phyloP scores from a whole-genome alignment of 2,113 vertebrate genomes.

The Coturnix japonica region DNA sequence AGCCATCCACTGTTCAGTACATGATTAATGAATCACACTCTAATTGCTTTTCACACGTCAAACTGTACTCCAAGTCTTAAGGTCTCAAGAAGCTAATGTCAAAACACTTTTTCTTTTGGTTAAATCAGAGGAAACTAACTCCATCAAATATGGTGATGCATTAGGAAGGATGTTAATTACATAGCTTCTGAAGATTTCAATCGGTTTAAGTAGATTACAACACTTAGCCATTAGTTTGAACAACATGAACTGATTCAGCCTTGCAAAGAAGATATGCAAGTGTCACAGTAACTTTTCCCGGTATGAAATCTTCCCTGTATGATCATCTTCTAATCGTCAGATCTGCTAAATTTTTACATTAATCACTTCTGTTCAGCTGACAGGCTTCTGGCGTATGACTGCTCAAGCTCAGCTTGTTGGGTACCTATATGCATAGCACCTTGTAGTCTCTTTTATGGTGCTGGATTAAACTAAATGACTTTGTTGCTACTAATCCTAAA shows the following conservation, averaged over 20 bases:
- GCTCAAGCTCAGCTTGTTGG: not conserved
- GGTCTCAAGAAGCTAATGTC: conserved; percentile 26
- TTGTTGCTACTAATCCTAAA: not conserved
- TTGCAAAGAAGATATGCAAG: not conserved
- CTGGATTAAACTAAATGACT: not conserved
- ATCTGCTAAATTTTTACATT: conserved; percentile 1
- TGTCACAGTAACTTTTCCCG: not conserved
- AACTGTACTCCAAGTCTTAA: conserved; percentile 10
- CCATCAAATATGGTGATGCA: not conserved
- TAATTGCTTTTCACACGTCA: conserved; percentile 49
- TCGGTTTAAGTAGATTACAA: not conserved
- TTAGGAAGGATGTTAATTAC: not conserved
- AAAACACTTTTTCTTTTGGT: conserved; percentile 18
- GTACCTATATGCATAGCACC: not conserved
- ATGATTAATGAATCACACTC: conserved; percentile 42
- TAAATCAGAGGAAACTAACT: not conserved
- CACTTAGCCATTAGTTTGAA: not conserved
- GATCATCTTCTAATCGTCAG: not conserved
- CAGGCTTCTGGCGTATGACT: not conserved
- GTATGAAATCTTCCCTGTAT: not conserved
- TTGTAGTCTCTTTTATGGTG: not conserved
- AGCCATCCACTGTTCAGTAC: not conserved
- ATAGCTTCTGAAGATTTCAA: not conserved
- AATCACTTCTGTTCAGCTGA: conserved; percentile 15
- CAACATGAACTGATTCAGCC: not conserved